phyloP scores from a whole-genome alignment of 1,140 invertebrate genomes.

The Platyscapa corneri region DNA sequence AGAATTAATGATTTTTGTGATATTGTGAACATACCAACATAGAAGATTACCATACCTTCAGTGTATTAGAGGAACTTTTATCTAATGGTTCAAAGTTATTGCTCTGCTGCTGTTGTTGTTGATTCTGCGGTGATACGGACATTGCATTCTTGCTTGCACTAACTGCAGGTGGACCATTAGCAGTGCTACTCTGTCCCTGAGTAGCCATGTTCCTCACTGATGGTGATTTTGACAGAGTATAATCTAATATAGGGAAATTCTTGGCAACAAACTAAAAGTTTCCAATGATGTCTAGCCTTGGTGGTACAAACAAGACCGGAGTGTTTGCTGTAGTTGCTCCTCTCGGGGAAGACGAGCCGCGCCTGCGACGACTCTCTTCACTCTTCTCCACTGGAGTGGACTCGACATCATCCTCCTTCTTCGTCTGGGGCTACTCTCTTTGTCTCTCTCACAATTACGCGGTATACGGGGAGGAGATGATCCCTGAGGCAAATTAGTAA shows the following conservation, averaged over 20 bases:
- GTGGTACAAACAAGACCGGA: neutral
- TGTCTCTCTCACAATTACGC: no score
- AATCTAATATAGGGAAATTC: neutral
- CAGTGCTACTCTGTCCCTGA: slow-evolving; percentile 21
- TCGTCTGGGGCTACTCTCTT: neutral
- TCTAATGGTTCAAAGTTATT: slow-evolving; percentile 71
- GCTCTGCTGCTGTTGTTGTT: slow-evolving; percentile 59
- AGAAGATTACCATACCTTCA: slow-evolving; percentile 63
- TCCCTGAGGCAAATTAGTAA: no score
- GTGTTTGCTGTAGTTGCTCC: neutral
- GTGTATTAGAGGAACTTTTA: slow-evolving; percentile 71
- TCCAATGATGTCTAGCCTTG: neutral
- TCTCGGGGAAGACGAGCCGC: slow-evolving; percentile 10
- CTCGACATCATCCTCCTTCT: neutral
- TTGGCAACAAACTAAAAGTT: neutral
- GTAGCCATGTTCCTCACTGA: slow-evolving; percentile 24
- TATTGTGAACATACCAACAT: neutral
- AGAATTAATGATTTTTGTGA: neutral
- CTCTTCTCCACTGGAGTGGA: neutral
- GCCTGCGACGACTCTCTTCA: slow-evolving; percentile 4
- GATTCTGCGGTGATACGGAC: neutral
- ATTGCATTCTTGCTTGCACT: slow-evolving; percentile 42
- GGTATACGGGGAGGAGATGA: neutral
- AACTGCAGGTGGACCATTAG: slow-evolving; percentile 55
- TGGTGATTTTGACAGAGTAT: neutral